Evolutionary conservation across 2,797 vertebrate species (phyloP).

Genomic region (Pangasius macronema): DNA sequence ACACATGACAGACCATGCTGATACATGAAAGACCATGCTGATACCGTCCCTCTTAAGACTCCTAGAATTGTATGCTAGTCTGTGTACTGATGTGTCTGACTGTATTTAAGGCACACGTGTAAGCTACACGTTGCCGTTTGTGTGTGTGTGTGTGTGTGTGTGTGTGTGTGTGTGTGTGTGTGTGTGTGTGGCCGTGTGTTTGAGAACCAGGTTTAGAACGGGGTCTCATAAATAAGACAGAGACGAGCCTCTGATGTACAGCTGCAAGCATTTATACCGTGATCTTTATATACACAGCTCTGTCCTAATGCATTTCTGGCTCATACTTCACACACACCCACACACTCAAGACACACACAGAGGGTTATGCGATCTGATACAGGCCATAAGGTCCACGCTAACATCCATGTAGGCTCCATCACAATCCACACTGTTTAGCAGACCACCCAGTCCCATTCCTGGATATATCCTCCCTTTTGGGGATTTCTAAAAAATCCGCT

Average conservation of each 20-base stretch:
- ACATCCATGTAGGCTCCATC: slow-evolving; percentile 12
- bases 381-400: neutral
- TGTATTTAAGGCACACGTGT: neutral
- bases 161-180: slow-evolving; percentile 36
- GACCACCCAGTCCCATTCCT: slow-evolving; percentile 43
- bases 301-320: slow-evolving; percentile 44
- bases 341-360: neutral
- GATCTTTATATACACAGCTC: slow-evolving; percentile 27
- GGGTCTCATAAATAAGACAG: slow-evolving; percentile 38
- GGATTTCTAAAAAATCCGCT: neutral
- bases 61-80: neutral
- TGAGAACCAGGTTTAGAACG: slow-evolving; percentile 26
- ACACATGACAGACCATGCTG: neutral
- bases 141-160: slow-evolving; percentile 41
- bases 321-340: slow-evolving; percentile 15
- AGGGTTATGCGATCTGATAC: slow-evolving; percentile 18
- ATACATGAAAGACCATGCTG: neutral
- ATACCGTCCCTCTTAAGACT: neutral
- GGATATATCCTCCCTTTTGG: slow-evolving; percentile 10
- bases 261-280: slow-evolving; percentile 25
- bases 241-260: slow-evolving; percentile 25
- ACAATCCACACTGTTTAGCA: slow-evolving; percentile 13
- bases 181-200: slow-evolving; percentile 33
- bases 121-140: neutral
- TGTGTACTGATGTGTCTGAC: slow-evolving; percentile 9